These are phyloP conservation scores for Muscidifurax raptorellus DNA, from an alignment of 1,140 invertebrate genomes.

Conservation along the genomic window DNA sequence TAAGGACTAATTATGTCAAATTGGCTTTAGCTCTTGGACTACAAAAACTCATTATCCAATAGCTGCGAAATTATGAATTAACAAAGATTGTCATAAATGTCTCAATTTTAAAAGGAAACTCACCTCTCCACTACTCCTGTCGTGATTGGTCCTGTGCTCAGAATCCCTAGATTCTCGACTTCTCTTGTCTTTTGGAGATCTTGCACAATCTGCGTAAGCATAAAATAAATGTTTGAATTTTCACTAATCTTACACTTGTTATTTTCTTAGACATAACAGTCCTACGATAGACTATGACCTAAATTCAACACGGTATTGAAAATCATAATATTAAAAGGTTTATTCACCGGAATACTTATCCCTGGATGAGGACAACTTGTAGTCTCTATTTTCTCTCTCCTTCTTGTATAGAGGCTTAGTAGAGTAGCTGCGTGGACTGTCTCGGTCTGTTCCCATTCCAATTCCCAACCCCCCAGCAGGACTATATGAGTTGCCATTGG, in stretches of 20 bases:
- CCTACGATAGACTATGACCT: neutral
- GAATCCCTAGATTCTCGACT: conserved; percentile 85
- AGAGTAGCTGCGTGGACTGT: conserved; percentile 81
- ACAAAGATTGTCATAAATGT: neutral
- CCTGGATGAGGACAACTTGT: conserved; percentile 85
- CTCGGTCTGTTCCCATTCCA: conserved; percentile 79
- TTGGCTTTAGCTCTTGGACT: conserved; percentile 44
- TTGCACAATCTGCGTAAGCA: conserved; percentile 80
- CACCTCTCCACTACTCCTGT: conserved; percentile 86
- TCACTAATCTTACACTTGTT: neutral
- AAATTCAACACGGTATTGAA: neutral
- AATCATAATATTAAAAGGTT: conserved; percentile 61
- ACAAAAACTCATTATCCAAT: conserved; percentile 45
- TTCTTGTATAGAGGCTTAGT: conserved; percentile 90
- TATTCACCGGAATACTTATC: conserved; percentile 87
- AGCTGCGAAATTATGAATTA: conserved; percentile 37
- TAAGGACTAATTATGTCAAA: neutral
- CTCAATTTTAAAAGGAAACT: conserved; percentile 58
- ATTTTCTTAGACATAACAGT: neutral
- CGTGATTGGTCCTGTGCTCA: conserved; percentile 89
- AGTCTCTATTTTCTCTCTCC: conserved; percentile 94
- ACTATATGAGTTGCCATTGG: conserved; percentile 85
- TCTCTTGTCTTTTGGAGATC: conserved; percentile 89
- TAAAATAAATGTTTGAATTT: neutral
- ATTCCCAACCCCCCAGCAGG: conserved; percentile 78